These are phyloP conservation scores for Nesogale talazaci DNA, from an alignment of 2,113 vertebrate genomes.

Conservation along the genomic window DNA sequence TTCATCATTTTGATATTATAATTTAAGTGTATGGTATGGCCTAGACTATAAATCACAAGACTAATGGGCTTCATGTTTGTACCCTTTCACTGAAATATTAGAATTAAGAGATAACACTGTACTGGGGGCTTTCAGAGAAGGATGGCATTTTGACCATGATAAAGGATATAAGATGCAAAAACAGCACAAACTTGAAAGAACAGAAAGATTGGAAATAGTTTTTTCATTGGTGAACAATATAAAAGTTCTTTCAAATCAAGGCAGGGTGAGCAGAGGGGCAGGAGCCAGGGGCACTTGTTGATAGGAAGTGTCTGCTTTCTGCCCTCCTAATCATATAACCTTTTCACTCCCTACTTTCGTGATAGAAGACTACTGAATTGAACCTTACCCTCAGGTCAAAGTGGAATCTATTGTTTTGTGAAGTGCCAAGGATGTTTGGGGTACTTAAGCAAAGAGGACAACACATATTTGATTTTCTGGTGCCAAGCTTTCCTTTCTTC, in stretches of 20 bases:
- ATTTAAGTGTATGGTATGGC: background rate
- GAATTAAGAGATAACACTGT: conserved; percentile 46
- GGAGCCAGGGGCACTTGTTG: background rate
- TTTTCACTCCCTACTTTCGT: conserved; percentile 37
- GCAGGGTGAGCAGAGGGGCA: no score
- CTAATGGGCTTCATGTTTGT: conserved; percentile 39
- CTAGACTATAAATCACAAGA: conserved; percentile 20
- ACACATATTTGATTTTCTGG: background rate
- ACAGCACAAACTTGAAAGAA: background rate
- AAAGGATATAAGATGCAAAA: background rate
- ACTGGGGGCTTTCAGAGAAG: background rate
- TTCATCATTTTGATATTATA: conserved; percentile 17
- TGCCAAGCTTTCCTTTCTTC: conserved; percentile 35
- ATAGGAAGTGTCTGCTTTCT: background rate
- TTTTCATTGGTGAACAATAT: conserved; percentile 44
- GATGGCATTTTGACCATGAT: background rate
- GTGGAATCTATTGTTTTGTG: conserved; percentile 32
- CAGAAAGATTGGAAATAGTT: background rate
- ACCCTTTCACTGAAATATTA: conserved; percentile 51
- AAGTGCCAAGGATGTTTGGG: background rate
- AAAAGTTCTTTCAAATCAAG: conserved; percentile 48
- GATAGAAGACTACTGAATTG: background rate
- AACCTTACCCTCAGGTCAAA: conserved; percentile 7
- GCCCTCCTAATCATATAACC: background rate
- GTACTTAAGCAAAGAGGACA: background rate